These are phyloP conservation scores for Tetanocera ferruginea DNA, from an alignment of 2,888 invertebrate genomes.

Conservation along the genomic window DNA sequence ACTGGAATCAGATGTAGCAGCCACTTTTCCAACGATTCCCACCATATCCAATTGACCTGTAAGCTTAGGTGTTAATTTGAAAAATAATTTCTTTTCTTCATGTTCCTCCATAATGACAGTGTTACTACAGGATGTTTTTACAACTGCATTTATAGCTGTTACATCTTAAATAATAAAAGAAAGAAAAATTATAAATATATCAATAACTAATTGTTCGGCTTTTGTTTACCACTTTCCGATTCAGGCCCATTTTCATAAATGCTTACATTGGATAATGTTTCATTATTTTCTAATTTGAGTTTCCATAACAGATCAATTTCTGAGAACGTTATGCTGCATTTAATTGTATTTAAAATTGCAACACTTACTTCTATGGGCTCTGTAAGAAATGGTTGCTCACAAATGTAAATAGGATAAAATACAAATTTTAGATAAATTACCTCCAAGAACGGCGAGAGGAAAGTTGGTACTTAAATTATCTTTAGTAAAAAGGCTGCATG, in stretches of 20 bases:
- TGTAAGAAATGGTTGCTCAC: constrained; percentile 56
- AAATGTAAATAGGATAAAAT: constrained; percentile 11
- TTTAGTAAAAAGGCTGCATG: constrained; percentile 80
- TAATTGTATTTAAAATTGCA: constrained; percentile 71
- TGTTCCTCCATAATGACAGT: constrained; percentile 64
- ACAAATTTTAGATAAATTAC: constrained; percentile 64
- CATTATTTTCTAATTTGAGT: constrained; percentile 67
- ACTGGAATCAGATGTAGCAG: constrained; percentile 63
- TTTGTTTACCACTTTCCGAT: constrained; percentile 54
- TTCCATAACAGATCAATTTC: constrained; percentile 68
- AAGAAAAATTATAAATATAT: neutral
- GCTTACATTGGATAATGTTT: constrained; percentile 68
- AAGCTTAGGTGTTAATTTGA: constrained; percentile 80
- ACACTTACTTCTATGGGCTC: constrained; percentile 85
- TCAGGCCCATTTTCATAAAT: constrained; percentile 58
- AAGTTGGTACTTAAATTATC: constrained; percentile 76
- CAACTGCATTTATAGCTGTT: constrained; percentile 62
- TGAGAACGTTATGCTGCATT: constrained; percentile 72
- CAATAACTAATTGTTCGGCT: neutral
- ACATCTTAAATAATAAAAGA: constrained; percentile 48
- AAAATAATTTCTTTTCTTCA: constrained; percentile 75
- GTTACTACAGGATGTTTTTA: constrained; percentile 61
- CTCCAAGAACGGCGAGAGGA: constrained; percentile 82
- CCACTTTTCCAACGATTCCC: constrained; percentile 75
- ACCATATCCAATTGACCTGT: constrained; percentile 81